Percentiles rank a stretch among this genome's conserved stretches.
phyloP scores from a whole-genome alignment of 1,140 invertebrate genomes.

The Gryllus bimaculatus region DNA sequence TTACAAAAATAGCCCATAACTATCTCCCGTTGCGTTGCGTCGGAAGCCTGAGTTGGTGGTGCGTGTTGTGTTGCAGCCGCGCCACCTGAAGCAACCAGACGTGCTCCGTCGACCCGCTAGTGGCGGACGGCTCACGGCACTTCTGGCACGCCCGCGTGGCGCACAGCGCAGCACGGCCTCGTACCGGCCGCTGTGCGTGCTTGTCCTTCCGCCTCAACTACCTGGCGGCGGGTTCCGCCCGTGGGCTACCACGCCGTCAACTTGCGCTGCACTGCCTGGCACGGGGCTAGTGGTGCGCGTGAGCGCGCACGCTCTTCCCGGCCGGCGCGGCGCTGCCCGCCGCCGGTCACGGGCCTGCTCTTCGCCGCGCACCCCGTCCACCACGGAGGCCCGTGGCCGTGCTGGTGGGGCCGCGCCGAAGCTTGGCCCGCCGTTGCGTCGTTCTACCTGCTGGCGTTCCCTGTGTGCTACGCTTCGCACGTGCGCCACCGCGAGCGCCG shows the following conservation, averaged over 20 bases:
- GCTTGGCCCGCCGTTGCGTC: slow-evolving; percentile 29
- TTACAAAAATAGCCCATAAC: no score
- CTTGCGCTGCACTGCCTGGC: slow-evolving; percentile 64
- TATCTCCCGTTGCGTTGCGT: no score
- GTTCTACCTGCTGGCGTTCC: slow-evolving; percentile 21
- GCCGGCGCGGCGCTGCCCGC: slow-evolving; percentile 45
- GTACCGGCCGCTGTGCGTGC: slow-evolving; percentile 86
- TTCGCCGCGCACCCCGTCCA: slow-evolving; percentile 96
- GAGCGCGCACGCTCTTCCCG: slow-evolving; percentile 43
- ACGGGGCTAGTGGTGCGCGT: slow-evolving; percentile 68
- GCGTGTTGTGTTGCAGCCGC: slow-evolving; percentile 30
- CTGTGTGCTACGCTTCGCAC: no score
- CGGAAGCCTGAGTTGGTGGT: no score
- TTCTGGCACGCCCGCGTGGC: slow-evolving; percentile 84
- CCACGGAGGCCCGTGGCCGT: slow-evolving; percentile 91
- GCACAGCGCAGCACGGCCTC: slow-evolving; percentile 89
- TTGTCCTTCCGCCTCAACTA: slow-evolving; percentile 91
- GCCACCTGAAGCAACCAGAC: slow-evolving; percentile 40
- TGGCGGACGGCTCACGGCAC: slow-evolving; percentile 45
- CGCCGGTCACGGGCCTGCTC: slow-evolving; percentile 64
- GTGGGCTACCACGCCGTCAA: slow-evolving; percentile 79
- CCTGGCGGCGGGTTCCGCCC: slow-evolving; percentile 69
- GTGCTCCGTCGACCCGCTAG: slow-evolving; percentile 34
- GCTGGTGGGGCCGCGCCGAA: slow-evolving; percentile 61
- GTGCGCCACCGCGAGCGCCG: no score